phyloP scores from a whole-genome alignment of 2,797 vertebrate species.

The Micrastur ruficollis region DNA sequence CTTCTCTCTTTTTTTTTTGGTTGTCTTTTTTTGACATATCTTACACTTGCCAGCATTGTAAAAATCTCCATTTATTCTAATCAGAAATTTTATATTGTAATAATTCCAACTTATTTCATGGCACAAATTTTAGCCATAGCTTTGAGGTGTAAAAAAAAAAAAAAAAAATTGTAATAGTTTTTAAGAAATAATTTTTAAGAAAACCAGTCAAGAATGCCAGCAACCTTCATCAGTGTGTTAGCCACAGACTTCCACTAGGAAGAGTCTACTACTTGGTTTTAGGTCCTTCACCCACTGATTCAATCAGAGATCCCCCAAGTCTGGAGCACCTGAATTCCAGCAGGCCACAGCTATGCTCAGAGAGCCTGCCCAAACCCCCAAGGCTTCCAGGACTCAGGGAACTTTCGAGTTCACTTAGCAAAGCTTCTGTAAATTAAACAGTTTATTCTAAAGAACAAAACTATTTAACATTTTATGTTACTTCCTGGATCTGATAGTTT shows the following conservation, averaged over 20 bases:
- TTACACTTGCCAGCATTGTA: background rate
- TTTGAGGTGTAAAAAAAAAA: background rate
- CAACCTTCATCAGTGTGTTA: background rate
- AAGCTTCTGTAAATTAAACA: background rate
- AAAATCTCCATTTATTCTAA: background rate
- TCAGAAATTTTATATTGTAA: background rate
- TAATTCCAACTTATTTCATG: background rate
- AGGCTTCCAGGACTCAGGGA: background rate
- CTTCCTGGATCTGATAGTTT: background rate
- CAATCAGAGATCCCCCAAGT: background rate
- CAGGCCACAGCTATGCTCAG: background rate
- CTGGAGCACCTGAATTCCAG: background rate
- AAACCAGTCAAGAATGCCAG: background rate
- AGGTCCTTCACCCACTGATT: background rate
- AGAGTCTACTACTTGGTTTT: background rate
- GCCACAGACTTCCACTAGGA: background rate
- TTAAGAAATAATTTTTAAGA: background rate
- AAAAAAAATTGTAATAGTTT: accelerated
- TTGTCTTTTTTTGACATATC: background rate
- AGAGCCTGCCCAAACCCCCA: background rate
- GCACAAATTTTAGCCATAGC: background rate
- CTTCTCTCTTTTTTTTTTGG: background rate
- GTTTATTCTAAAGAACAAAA: background rate
- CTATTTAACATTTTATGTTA: background rate
- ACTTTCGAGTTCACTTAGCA: background rate